Percentiles rank a stretch among this genome's conserved stretches.
Evolutionary conservation across 2,797 vertebrate genomes (phyloP).

Genomic region (Girardinus metallicus): DNA sequence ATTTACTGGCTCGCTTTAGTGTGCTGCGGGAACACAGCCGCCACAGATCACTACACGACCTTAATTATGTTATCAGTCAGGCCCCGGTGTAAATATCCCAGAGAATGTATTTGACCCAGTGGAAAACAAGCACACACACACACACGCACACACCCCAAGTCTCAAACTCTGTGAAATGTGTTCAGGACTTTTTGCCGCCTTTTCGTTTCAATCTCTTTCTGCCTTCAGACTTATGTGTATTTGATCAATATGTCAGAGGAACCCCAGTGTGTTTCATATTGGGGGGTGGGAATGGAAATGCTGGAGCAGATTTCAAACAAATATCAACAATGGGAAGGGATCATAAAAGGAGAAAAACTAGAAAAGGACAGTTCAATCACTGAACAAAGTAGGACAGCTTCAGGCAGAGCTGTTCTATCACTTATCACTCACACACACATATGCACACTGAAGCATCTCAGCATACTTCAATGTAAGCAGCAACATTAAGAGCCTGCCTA

Average conservation of each 20-base stretch:
- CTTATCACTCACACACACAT: constrained; percentile 36
- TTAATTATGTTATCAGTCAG: constrained; percentile 81
- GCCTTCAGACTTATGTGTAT: constrained; percentile 53
- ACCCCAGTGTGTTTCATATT: constrained; percentile 53
- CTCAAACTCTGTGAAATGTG: constrained; percentile 43
- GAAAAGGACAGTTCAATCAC: constrained; percentile 54
- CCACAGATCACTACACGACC: constrained; percentile 73
- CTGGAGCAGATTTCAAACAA: constrained; percentile 25
- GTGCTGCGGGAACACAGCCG: constrained; percentile 59
- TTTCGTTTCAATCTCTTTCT: constrained; percentile 71
- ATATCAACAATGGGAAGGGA: constrained; percentile 21
- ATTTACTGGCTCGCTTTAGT: constrained; percentile 66
- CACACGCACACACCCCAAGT: neutral
- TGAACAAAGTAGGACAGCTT: constrained; percentile 58
- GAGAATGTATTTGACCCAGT: constrained; percentile 58
- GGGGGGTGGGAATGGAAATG: constrained; percentile 21
- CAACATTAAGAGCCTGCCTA: constrained; percentile 50
- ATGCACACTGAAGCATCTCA: constrained; percentile 29
- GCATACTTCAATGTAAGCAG: constrained; percentile 44
- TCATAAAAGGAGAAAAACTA: neutral
- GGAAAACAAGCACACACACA: constrained; percentile 42
- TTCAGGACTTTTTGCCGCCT: constrained; percentile 49
- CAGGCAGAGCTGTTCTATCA: constrained; percentile 52
- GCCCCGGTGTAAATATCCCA: constrained; percentile 73
- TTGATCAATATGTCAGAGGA: constrained; percentile 70